These are phyloP conservation scores for Sebastolobus alascanus DNA, from an alignment of 2,797 vertebrate species.

Conservation along the genomic window DNA sequence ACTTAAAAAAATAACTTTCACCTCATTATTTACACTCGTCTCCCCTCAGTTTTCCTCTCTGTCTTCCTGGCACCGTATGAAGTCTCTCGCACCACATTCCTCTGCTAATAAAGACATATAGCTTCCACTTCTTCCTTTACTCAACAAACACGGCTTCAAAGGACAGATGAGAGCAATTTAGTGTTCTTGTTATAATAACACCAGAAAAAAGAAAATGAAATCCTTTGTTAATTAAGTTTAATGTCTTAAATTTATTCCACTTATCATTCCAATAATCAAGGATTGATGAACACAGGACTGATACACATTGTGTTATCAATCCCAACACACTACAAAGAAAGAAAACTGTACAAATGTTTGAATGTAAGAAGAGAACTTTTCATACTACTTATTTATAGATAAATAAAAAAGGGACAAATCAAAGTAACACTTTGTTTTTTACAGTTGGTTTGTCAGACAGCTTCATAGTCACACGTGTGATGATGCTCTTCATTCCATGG, in stretches of 20 bases:
- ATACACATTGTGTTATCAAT: constrained; percentile 12
- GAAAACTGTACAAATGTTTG: constrained; percentile 59
- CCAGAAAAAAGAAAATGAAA: neutral
- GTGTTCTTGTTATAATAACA: neutral
- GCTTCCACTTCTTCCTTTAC: constrained; percentile 21
- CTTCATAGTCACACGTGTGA: neutral
- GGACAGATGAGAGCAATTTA: constrained; percentile 47
- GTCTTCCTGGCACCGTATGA: constrained; percentile 28
- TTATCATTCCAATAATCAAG: constrained; percentile 12
- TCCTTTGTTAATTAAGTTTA: constrained; percentile 4
- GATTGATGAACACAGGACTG: constrained; percentile 20
- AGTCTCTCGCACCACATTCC: constrained; percentile 63
- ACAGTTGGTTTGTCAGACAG: neutral
- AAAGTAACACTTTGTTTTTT: constrained; percentile 2
- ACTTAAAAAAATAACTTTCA: constrained; percentile 38
- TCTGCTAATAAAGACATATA: constrained; percentile 60
- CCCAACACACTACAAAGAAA: constrained; percentile 16
- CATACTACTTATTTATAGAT: no score
- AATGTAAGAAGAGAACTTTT: neutral
- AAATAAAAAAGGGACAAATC: neutral
- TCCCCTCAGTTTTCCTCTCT: constrained; percentile 6
- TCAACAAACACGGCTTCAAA: constrained; percentile 43
- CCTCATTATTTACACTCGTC: constrained; percentile 60
- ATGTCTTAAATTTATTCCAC: constrained; percentile 21
- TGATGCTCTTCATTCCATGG: constrained; percentile 82